Evolutionary conservation across 2,888 invertebrate species (phyloP).

Genomic region (Caenorhabditis sp.): DNA sequence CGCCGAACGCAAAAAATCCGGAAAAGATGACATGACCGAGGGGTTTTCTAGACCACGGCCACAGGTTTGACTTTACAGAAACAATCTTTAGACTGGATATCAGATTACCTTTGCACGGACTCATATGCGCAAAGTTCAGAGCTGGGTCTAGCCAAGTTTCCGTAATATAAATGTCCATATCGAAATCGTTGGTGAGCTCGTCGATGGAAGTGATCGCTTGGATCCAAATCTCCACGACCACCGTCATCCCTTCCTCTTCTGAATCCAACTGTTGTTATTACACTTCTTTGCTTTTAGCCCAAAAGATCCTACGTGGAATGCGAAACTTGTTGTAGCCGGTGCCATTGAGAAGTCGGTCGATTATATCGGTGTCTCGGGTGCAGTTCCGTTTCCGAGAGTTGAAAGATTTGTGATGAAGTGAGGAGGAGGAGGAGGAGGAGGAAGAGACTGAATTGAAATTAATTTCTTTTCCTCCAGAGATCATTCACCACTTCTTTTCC

Average conservation of each 20-base stretch:
- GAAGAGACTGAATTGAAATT: slow-evolving; percentile 21
- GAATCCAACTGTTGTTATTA: slow-evolving; percentile 18
- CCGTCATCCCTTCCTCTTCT: slow-evolving; percentile 69
- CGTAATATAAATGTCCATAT: slow-evolving; percentile 73
- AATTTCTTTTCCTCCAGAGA: not conserved
- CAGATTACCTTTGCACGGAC: slow-evolving; percentile 71
- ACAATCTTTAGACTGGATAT: too few relatives aligned
- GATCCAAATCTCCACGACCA: slow-evolving; percentile 70
- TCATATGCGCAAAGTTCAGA: slow-evolving; percentile 65
- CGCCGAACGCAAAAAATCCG: too few relatives aligned
- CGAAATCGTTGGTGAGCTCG: slow-evolving; percentile 72
- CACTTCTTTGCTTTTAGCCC: not conserved
- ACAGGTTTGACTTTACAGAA: too few relatives aligned
- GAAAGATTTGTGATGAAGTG: slow-evolving; percentile 21
- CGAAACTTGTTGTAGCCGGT: slow-evolving; percentile 79
- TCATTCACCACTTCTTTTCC: not conserved
- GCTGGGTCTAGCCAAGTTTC: slow-evolving; percentile 72
- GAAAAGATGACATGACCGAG: too few relatives aligned
- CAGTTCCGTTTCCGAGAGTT: slow-evolving; percentile 66
- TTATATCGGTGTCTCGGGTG: slow-evolving; percentile 75
- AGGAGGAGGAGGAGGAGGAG: slow-evolving; percentile 17
- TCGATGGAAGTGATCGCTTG: slow-evolving; percentile 72
- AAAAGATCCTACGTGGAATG: slow-evolving; percentile 73
- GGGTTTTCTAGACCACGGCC: too few relatives aligned
- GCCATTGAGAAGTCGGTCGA: slow-evolving; percentile 76